Conservation (phyloP, 2,888 invertebrate species). For the Drosophila engyochracea region DNA sequence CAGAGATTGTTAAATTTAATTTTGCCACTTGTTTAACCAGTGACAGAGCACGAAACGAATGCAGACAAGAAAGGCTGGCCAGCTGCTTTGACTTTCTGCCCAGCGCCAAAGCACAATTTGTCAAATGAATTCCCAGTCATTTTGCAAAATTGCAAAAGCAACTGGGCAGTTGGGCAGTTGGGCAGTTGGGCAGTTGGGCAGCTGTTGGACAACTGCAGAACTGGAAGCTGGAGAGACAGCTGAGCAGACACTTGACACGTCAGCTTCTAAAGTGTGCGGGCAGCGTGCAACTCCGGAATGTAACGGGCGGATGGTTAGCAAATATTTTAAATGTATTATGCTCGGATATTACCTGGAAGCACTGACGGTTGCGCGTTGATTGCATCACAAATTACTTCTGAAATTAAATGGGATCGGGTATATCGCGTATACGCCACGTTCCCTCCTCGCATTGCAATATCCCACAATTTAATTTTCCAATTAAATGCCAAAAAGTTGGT, state of each 20-base stretch:
- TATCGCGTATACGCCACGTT: constrained; percentile 44
- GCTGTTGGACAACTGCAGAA: constrained; percentile 4
- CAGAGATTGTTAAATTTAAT: constrained; percentile 78
- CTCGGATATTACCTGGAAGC: constrained; percentile 64
- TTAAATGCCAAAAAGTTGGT: constrained; percentile 75
- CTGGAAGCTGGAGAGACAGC: constrained; percentile 2
- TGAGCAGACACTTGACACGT: constrained; percentile 69
- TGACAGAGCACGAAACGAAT: constrained; percentile 69
- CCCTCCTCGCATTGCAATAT: constrained; percentile 44
- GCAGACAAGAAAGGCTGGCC: constrained; percentile 55
- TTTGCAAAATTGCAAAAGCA: constrained; percentile 74
- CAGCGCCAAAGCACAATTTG: constrained; percentile 67
- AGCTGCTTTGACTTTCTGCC: constrained; percentile 39
- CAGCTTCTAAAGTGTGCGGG: constrained; percentile 44
- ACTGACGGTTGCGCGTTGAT: constrained; percentile 55
- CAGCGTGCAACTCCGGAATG: not conserved
- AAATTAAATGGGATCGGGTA: constrained; percentile 37
- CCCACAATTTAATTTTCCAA: constrained; percentile 84
- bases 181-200: not conserved
- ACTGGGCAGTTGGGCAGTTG: constrained; percentile 5
- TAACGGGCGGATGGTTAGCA: constrained; percentile 24
- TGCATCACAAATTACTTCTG: constrained; percentile 55
- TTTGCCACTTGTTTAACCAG: constrained; percentile 82
- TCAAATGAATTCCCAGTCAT: constrained; percentile 79
- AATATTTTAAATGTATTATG: constrained; percentile 67